These are phyloP conservation scores for Drosophila melanosoma DNA, from an alignment of 2,888 invertebrate genomes.

Conservation along the genomic window DNA sequence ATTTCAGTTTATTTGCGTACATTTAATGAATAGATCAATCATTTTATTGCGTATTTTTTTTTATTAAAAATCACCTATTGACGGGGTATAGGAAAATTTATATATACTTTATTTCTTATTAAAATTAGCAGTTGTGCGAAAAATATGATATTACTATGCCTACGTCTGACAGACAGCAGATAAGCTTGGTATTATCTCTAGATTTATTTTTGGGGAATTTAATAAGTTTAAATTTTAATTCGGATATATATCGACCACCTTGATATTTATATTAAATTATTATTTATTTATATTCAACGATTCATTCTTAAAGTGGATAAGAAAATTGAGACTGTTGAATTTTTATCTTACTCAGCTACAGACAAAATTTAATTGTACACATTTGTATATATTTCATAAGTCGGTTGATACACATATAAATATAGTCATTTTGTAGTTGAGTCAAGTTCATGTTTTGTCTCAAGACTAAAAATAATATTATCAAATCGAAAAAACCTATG, in stretches of 20 bases:
- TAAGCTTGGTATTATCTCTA: constrained; percentile 20
- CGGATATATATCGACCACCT: constrained; percentile 3
- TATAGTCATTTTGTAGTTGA: not conserved
- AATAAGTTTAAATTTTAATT: constrained; percentile 2
- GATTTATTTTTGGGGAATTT: not conserved
- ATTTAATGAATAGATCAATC: not conserved
- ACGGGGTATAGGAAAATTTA: not conserved
- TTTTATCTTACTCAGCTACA: not conserved
- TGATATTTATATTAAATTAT: constrained; percentile 5
- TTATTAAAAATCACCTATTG: not conserved
- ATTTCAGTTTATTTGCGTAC: not conserved
- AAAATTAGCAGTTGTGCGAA: not conserved
- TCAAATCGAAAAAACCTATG: not conserved
- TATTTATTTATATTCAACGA: constrained; percentile 6
- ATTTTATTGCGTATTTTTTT: not conserved
- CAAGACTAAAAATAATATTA: not conserved
- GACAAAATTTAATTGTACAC: not conserved
- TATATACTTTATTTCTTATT: not conserved
- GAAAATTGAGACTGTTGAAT: not conserved
- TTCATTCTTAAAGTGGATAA: not conserved
- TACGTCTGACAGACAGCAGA: not conserved
- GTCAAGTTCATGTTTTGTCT: not conserved
- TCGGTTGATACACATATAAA: too few species aligned
- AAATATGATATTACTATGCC: not conserved
- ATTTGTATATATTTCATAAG: not conserved